Base-by-base conservation (phyloP, 1,140 invertebrate species). In the Papilio aristodemus region DNA sequence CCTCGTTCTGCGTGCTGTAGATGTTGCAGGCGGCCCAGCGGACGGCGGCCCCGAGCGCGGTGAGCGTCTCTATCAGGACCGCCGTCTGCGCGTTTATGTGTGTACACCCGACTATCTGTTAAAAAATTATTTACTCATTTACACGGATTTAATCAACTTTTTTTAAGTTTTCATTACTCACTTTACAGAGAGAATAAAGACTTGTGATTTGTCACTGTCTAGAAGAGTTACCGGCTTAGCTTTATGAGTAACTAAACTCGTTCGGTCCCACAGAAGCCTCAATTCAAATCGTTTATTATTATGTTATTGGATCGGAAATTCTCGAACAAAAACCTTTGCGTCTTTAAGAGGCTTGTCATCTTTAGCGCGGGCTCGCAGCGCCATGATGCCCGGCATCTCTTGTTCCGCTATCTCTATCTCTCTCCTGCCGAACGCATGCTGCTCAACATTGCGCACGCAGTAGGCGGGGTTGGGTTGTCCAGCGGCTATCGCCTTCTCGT, bases 371-470 rank as follows among this genome's bases (percentile, higher is more conserved):
- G 97, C 97, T 50, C 98, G 93, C 71, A 99, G 88, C 0, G 98
- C 97, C 94, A 99, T 97, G 63, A 99, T 97, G 2, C 98, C 98
- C 0, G 98, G 97, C 98, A 99, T 99, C 93, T 99, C 98, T 93
- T 99, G 98, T 84, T 99, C 98, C n/a, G 98, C 98, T 75, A 99
- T 99, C 92, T 99, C 98, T 78, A 99, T 99, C 93, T 99, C 98
- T 62, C 98, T 87, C 25, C 98, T 93, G 0, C 98, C 98, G 89
- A 98, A 99, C 0, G 96, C 96, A 83, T 97, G 95, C 81, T 98
- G 97, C 66, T 96, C 95, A 43, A 97, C 97, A 91, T 97, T 99
- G 70, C 96, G 93, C 2, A 99, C 97, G 89, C 97, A 98, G 91
- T 98, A 98, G 78, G 98, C 97, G 0, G 93, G 93, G 76, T 95